Base-by-base conservation (phyloP, 2,888 invertebrate genomes). In the Sturmia bella region DNA sequence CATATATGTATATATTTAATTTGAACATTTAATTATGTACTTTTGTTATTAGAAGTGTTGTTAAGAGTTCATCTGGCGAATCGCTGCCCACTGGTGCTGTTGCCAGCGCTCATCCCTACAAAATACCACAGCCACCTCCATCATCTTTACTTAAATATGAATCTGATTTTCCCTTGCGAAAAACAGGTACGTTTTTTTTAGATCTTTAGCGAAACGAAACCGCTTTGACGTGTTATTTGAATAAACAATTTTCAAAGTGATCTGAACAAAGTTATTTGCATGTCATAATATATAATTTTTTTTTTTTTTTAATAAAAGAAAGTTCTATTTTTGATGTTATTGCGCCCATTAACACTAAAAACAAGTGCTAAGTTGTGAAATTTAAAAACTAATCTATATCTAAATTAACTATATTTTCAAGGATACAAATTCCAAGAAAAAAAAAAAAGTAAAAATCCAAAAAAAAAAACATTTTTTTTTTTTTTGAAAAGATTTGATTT, bases 141-240 rank as follows among this genome's bases (percentile, higher is more conserved):
- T 91, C 84, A 88, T 87, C 91, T 50, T 85, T 92, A 85, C 86
- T 92, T 83, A 91, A 91, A 89, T 91, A 91, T 87, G 91, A 91
- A 85, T 89, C 91, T 81, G 98, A 98, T 93, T 98, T 97, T 92
- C 98, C 98, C 64, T 93, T 98, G 54, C 92, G 98, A 87, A 98
- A 98, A 93, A 98, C 98, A 92, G 98, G 98, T 98, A 92, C 91
- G 92, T 87, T 41, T 11, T 48, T 45, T 21, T 24, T 13, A 4
- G 0, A 2, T 39, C 21, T 48, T 50, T 13, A 37, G 21, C 13
- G 4, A 41, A 19, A n/a, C 6, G 5, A 37, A 50, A 48, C 48
- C 32, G 7, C 11, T 32, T 12, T 15, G 24, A 4, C 19, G n/a
- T 37, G 39, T 59, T 57, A 41, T 48, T 74, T 50, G 64, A 11